Conservation (phyloP, 2,888 invertebrate species). For the Melanostoma mellinum region DNA sequence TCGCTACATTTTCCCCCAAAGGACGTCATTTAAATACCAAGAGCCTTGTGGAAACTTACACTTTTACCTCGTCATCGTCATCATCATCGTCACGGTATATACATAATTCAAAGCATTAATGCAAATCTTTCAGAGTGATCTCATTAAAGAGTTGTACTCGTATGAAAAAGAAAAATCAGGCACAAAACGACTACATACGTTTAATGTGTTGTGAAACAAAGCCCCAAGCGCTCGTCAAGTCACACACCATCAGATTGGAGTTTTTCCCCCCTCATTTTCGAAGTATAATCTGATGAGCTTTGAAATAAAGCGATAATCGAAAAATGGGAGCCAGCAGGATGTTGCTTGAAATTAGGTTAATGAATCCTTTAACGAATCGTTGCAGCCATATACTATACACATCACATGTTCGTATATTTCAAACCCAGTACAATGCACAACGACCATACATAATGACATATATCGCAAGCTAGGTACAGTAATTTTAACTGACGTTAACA, state of each 20-base stretch:
- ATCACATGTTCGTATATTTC: neutral
- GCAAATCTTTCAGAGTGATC: constrained; percentile 32
- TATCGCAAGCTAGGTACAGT: neutral
- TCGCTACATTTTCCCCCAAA: constrained; percentile 23
- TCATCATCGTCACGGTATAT: neutral
- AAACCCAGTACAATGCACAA: neutral
- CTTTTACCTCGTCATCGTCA: constrained; percentile 19
- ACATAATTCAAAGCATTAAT: constrained; percentile 33
- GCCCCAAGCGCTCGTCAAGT: constrained; percentile 28
- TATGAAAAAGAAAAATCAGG: constrained; percentile 4
- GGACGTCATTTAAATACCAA: constrained; percentile 44
- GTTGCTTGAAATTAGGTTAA: constrained; percentile 63
- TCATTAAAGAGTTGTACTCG: constrained; percentile 35
- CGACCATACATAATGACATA: neutral
- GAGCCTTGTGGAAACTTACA: constrained; percentile 30
- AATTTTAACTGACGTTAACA: constrained; percentile 25
- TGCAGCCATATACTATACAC: constrained; percentile 1
- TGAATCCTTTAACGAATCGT: constrained; percentile 65
- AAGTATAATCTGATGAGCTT: constrained; percentile 65
- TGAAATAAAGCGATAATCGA: constrained; percentile 69
- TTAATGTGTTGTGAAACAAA: constrained; percentile 33
- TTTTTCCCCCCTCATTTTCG: constrained; percentile 3
- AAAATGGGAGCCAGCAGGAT: constrained; percentile 55
- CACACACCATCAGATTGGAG: constrained; percentile 49
- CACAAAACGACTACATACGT: neutral